These are phyloP conservation scores for Telmatherina bonti DNA, from an alignment of 2,797 vertebrate species.

Conservation along the genomic window DNA sequence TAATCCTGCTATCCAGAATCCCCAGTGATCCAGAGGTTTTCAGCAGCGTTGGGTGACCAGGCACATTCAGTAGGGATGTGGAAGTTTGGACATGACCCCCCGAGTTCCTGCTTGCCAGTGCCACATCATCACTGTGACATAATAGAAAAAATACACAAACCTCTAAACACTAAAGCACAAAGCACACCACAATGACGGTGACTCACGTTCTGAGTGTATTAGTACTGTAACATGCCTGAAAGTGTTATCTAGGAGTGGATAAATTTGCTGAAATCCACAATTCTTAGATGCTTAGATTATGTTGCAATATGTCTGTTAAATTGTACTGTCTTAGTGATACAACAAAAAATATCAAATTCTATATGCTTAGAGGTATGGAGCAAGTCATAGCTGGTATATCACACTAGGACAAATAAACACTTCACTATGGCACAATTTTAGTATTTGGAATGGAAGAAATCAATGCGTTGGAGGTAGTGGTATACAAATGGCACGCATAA, in stretches of 20 bases:
- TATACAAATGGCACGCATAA: no score
- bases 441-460: neutral
- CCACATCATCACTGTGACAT: slow-evolving; percentile 77
- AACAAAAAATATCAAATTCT: no score
- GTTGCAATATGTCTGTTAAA: no score
- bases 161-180: slow-evolving; percentile 13
- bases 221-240: slow-evolving; percentile 11
- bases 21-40: slow-evolving; percentile 68
- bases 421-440: neutral
- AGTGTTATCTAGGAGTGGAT: neutral
- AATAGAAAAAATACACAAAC: slow-evolving; percentile 59
- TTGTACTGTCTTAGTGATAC: no score
- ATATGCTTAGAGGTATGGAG: neutral
- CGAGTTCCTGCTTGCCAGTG: slow-evolving; percentile 46
- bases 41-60: slow-evolving; percentile 61
- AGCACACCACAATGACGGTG: slow-evolving; percentile 23
- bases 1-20: slow-evolving; percentile 79
- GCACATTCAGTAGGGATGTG: slow-evolving; percentile 51
- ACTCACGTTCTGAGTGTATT: slow-evolving; percentile 52
- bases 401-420: neutral
- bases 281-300: no score
- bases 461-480: neutral
- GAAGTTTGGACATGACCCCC: slow-evolving; percentile 43
- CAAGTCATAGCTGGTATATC: neutral
- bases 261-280: neutral